Conservation (phyloP, 2,113 vertebrate species). For the Eira barbara region DNA sequence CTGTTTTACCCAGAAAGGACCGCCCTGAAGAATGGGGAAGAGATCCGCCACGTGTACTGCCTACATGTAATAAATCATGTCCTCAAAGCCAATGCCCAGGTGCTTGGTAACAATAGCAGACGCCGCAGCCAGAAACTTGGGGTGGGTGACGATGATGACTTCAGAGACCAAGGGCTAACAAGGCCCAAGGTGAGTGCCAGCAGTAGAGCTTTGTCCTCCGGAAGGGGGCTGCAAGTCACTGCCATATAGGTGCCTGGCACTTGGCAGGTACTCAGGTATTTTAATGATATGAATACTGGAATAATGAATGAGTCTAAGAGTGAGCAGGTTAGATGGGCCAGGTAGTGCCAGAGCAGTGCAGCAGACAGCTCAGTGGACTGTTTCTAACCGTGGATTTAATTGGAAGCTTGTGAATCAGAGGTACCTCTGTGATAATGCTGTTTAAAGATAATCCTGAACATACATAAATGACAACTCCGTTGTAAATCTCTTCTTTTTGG, state of each 20-base stretch:
- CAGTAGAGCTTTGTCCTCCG: neutral
- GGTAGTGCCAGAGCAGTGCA: neutral
- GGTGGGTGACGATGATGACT: constrained; percentile 82
- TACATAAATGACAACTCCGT: neutral
- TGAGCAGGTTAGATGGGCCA: neutral
- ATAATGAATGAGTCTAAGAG: neutral
- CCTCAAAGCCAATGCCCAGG: constrained; percentile 93
- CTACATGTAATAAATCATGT: constrained; percentile 94
- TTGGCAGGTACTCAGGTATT: neutral
- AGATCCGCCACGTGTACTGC: constrained; percentile 90
- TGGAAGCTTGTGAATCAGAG: no score
- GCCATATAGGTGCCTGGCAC: neutral
- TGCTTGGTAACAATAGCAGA: constrained; percentile 90
- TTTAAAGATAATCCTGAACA: neutral
- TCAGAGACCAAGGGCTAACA: constrained; percentile 95
- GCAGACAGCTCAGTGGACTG: neutral
- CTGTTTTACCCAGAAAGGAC: constrained; percentile 90
- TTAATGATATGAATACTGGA: neutral
- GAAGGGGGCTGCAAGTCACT: neutral
- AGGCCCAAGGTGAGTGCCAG: constrained; percentile 91
- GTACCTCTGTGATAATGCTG: neutral
- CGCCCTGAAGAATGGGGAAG: constrained; percentile 85
- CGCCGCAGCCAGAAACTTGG: constrained; percentile 81
- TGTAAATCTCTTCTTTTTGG: neutral
- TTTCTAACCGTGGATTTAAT: neutral